A percentile compares a stretch with the other conserved stretches of the same genome.
These are phyloP conservation scores for Muraenolepis orangiensis DNA, from an alignment of 2,797 vertebrate species.

Conservation along the genomic window DNA sequence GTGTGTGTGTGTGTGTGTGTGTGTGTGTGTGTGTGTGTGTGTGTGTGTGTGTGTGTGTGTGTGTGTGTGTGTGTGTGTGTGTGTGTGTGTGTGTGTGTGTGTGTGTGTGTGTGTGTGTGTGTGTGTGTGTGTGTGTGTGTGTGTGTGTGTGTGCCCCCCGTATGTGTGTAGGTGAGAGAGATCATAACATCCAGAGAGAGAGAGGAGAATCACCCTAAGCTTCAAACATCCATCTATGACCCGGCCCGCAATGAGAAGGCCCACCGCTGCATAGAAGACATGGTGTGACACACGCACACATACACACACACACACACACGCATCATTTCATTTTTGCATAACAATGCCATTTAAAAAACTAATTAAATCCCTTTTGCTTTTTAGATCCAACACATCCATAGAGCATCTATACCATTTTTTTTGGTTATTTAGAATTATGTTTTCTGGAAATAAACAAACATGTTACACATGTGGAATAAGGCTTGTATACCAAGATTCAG, in stretches of 20 bases:
- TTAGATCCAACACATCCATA: too few species aligned
- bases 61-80: slow-evolving; percentile 11
- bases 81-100: slow-evolving; percentile 4
- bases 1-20: slow-evolving; percentile 17
- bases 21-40: background rate
- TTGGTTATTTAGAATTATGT: too few species aligned
- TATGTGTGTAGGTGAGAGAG: too few species aligned
- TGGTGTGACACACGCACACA: slow-evolving; percentile 26
- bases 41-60: background rate
- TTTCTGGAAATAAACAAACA: too few species aligned
- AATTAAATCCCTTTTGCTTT: too few species aligned
- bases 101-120: background rate
- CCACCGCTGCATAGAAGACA: slow-evolving; percentile 13
- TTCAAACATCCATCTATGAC: slow-evolving; percentile 20
- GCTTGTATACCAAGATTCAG: too few species aligned
- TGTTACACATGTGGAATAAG: too few species aligned
- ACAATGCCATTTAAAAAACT: too few species aligned
- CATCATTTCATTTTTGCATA: background rate
- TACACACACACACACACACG: background rate
- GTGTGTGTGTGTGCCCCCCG: slow-evolving; percentile 2
- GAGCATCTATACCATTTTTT: too few species aligned
- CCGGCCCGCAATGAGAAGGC: background rate
- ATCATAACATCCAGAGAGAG: slow-evolving; percentile 35
- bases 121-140: slow-evolving; percentile 4
- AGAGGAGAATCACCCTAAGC: slow-evolving; percentile 26